Percentiles rank a stretch among this genome's conserved stretches.
These are phyloP conservation scores for Anthoscopus minutus DNA, from an alignment of 2,113 vertebrate species.

Conservation along the genomic window DNA sequence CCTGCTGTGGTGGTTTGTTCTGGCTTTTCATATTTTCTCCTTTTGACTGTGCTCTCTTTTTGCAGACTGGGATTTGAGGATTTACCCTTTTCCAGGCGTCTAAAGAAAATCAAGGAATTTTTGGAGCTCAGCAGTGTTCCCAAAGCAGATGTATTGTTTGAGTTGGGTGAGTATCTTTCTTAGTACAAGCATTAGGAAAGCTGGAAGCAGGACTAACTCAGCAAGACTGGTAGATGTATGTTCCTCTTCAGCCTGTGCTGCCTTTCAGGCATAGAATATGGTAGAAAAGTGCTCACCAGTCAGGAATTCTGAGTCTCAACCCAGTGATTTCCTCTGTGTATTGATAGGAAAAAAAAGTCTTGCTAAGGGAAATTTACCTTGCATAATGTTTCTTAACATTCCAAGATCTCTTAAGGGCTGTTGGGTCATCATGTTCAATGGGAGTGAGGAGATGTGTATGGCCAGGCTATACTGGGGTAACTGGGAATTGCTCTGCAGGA, in stretches of 20 bases:
- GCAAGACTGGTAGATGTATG: background rate
- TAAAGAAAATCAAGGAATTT: conserved; percentile 89
- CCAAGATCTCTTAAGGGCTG: background rate
- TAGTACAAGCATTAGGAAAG: background rate
- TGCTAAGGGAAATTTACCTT: background rate
- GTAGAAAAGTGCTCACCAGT: background rate
- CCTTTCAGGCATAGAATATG: background rate
- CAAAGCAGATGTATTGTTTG: conserved; percentile 87
- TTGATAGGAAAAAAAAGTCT: background rate
- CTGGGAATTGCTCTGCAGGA: background rate
- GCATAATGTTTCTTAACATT: background rate
- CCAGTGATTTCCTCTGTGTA: background rate
- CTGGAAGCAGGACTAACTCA: background rate
- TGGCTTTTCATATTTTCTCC: background rate
- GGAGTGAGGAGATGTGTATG: background rate
- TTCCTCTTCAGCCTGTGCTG: background rate
- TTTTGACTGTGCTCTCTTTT: background rate
- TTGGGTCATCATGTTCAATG: background rate
- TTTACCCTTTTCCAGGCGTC: conserved; percentile 85
- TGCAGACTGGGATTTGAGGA: conserved; percentile 89
- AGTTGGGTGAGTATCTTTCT: conserved; percentile 80
- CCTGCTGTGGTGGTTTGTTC: background rate
- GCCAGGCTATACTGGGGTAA: background rate
- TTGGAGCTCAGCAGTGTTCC: conserved; percentile 82
- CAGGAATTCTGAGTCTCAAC: background rate